Evolutionary conservation across 1,140 invertebrate genomes (phyloP).

Genomic region (Meloidogyne floridensis): DNA sequence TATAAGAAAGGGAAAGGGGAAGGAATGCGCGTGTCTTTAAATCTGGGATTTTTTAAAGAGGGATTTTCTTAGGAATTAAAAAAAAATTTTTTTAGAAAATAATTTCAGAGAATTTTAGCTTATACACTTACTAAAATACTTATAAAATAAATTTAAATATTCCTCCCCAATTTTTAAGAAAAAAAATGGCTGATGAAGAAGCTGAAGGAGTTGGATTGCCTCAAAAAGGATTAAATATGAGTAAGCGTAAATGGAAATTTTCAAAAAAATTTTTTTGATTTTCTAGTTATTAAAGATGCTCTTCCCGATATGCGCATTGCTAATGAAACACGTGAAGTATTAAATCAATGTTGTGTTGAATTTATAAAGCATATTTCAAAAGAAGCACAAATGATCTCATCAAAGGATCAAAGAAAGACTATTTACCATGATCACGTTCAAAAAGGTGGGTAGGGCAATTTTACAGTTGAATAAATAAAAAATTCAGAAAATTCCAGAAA

Average conservation of each 20-base stretch:
- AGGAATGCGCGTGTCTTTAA: no score
- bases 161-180: not conserved
- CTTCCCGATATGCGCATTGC: conserved; percentile 63
- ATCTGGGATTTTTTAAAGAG: no score
- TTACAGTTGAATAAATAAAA: not conserved
- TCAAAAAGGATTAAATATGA: conserved; percentile 64
- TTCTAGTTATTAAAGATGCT: conserved; percentile 59
- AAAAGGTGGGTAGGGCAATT: conserved; percentile 46
- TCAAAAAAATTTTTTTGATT: not conserved
- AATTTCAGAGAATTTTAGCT: no score
- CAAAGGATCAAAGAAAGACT: conserved; percentile 62
- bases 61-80: no score
- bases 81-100: no score
- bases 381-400: conserved; percentile 63
- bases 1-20: not conserved
- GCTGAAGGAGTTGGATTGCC: conserved; percentile 65
- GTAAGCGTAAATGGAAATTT: not conserved
- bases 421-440: conserved; percentile 66
- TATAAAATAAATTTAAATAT: not conserved
- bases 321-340: conserved; percentile 61
- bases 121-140: not conserved
- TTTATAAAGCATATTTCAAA: conserved; percentile 59
- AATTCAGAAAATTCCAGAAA: not conserved
- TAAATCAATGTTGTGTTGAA: conserved; percentile 64
- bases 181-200: conserved; percentile 58